phyloP scores from a whole-genome alignment of 1,140 invertebrate genomes.

The Lepidurus apus region DNA sequence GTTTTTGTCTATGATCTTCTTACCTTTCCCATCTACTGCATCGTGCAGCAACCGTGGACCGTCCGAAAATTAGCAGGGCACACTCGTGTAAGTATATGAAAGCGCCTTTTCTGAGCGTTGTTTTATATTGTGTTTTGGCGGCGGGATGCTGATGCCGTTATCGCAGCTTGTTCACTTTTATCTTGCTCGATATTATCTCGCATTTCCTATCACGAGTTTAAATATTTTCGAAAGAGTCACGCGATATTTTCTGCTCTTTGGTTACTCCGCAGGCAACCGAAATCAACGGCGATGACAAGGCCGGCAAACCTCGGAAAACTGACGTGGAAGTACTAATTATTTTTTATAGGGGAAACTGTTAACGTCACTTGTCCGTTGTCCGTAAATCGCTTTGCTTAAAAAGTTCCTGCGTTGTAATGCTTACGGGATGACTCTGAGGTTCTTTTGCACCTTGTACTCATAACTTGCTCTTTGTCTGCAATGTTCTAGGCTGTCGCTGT shows the following conservation, averaged over 20 bases:
- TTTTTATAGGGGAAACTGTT: constrained; percentile 21
- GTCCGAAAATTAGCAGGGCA: constrained; percentile 64
- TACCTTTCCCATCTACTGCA: constrained; percentile 80
- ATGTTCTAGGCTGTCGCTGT: constrained; percentile 53
- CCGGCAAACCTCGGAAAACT: constrained; percentile 36
- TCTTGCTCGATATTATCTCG: constrained; percentile 28
- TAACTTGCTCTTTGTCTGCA: background rate
- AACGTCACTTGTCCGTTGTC: background rate
- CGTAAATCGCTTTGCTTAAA: background rate
- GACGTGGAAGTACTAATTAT: constrained; percentile 33
- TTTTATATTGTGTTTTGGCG: background rate
- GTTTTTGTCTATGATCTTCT: constrained; percentile 43
- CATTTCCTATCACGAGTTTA: constrained; percentile 29
- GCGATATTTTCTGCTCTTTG: constrained; percentile 9
- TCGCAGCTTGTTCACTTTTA: background rate
- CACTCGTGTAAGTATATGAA: constrained; percentile 59
- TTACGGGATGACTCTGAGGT: background rate
- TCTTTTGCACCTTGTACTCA: background rate
- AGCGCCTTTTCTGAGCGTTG: background rate
- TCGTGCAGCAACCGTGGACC: constrained; percentile 82
- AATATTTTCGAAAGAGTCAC: background rate
- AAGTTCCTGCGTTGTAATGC: background rate
- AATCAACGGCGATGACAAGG: constrained; percentile 35
- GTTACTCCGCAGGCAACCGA: background rate
- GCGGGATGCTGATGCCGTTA: background rate